These are phyloP conservation scores for Leucozona laternaria DNA, from an alignment of 2,888 invertebrate genomes.

Conservation along the genomic window DNA sequence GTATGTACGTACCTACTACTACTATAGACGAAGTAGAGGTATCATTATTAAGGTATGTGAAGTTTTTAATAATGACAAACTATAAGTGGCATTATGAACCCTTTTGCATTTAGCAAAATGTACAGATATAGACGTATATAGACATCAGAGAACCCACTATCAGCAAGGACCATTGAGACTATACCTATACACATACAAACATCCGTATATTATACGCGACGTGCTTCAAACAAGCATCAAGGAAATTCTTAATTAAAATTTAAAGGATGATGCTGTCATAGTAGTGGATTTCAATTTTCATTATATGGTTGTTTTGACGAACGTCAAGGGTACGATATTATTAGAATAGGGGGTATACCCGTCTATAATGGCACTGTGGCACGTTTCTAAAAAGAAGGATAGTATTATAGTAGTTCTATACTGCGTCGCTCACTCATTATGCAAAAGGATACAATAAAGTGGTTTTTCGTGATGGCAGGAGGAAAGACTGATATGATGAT, in stretches of 20 bases:
- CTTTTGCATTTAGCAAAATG: conserved; percentile 51
- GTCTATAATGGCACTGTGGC: not conserved
- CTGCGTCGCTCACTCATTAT: not conserved
- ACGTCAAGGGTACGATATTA: conserved; percentile 54
- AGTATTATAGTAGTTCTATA: not conserved
- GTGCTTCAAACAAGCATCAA: conserved; percentile 44
- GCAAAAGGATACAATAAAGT: conserved; percentile 30
- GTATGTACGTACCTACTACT: not conserved
- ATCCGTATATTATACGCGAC: not conserved
- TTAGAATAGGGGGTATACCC: conserved; percentile 13
- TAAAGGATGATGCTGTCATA: conserved; percentile 66
- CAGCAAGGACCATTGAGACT: conserved; percentile 13
- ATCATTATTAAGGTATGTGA: conserved; percentile 67
- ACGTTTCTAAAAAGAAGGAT: conserved; percentile 21
- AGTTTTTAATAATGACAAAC: conserved; percentile 74
- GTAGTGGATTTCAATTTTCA: conserved; percentile 74
- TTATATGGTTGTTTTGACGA: conserved; percentile 65
- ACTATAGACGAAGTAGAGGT: conserved; percentile 39
- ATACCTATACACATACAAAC: not conserved
- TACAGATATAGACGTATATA: not conserved
- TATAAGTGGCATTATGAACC: conserved; percentile 67
- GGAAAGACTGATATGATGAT: not conserved
- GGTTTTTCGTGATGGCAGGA: conserved; percentile 7
- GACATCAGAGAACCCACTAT: no score
- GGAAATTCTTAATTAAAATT: conserved; percentile 71